These are phyloP conservation scores for Drosophila nigricruria DNA, from an alignment of 2,888 invertebrate genomes.

Conservation along the genomic window DNA sequence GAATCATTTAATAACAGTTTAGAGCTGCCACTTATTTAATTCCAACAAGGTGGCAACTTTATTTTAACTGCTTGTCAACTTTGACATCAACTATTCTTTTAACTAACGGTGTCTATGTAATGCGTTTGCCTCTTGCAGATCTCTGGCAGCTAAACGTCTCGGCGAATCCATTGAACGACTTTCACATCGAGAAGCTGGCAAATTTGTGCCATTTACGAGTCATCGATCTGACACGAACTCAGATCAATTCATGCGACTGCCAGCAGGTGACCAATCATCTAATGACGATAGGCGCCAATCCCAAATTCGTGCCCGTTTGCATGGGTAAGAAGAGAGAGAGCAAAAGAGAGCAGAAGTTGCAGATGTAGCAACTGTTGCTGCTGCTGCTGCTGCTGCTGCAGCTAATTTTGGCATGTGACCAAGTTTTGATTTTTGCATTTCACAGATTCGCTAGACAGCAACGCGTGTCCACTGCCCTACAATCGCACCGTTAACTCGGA, in stretches of 20 bases:
- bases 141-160: conserved; percentile 88
- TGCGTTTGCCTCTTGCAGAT: conserved; percentile 72
- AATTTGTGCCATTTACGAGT: conserved; percentile 88
- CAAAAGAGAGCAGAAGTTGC: neutral
- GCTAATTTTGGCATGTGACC: conserved; percentile 74
- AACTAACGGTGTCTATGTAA: too few relatives aligned
- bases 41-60: neutral
- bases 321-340: conserved; percentile 71
- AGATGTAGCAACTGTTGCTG: conserved; percentile 19
- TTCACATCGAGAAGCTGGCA: conserved; percentile 86
- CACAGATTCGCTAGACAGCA: conserved; percentile 71
- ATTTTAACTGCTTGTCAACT: neutral
- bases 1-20: neutral
- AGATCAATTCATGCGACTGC: conserved; percentile 79
- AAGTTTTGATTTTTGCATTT: conserved; percentile 44
- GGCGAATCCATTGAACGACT: conserved; percentile 86
- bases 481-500: conserved; percentile 80
- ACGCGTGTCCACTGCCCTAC: conserved; percentile 81
- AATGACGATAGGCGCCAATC: conserved; percentile 72
- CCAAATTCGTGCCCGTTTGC: conserved; percentile 82
- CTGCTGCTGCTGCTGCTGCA: conserved; percentile 37
- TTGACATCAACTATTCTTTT: neutral
- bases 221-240: conserved; percentile 86
- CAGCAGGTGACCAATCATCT: conserved; percentile 82
- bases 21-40: neutral